These are phyloP conservation scores for Odontamblyopus rebecca DNA, from an alignment of 2,797 vertebrate genomes.

Conservation along the genomic window DNA sequence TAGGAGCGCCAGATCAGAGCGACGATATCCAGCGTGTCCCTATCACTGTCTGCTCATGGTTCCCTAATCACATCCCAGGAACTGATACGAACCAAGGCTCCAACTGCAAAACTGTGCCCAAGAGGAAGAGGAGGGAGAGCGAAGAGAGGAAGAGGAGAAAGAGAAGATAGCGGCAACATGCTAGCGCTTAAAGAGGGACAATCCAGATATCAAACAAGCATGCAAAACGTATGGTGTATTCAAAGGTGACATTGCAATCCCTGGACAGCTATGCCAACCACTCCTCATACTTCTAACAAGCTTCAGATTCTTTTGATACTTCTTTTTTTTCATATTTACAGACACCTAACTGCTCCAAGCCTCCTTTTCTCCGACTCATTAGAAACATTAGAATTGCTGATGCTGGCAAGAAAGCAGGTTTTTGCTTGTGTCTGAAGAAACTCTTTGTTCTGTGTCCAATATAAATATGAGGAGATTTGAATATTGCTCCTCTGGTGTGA, in stretches of 20 bases:
- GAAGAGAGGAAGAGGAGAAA: conserved; percentile 23
- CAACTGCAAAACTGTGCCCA: conserved; percentile 34
- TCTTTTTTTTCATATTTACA: conserved; percentile 48
- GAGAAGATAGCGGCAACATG: conserved; percentile 15
- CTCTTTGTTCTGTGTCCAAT: conserved; percentile 82
- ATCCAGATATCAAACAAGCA: conserved; percentile 56
- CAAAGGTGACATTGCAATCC: conserved; percentile 61
- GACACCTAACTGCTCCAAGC: conserved; percentile 57
- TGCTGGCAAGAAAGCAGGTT: conserved; percentile 75
- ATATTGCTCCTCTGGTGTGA: conserved; percentile 71
- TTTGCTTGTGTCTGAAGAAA: conserved; percentile 76
- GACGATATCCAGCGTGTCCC: conserved; percentile 53
- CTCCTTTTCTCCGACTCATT: conserved; percentile 71
- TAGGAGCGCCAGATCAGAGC: conserved; percentile 55
- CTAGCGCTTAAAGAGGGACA: conserved; percentile 33
- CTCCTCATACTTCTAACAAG: conserved; percentile 41
- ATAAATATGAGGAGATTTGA: conserved; percentile 80
- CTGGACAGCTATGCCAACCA: conserved; percentile 35
- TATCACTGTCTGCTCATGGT: conserved; percentile 50
- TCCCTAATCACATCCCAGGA: conserved; percentile 56
- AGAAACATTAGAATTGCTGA: conserved; percentile 81
- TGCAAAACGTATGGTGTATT: conserved; percentile 41
- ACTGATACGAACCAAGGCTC: conserved; percentile 57
- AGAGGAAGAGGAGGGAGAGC: conserved; percentile 31
- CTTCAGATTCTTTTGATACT: conserved; percentile 32